Conservation (phyloP, 2,888 invertebrate genomes). For the Idaea aversata region DNA sequence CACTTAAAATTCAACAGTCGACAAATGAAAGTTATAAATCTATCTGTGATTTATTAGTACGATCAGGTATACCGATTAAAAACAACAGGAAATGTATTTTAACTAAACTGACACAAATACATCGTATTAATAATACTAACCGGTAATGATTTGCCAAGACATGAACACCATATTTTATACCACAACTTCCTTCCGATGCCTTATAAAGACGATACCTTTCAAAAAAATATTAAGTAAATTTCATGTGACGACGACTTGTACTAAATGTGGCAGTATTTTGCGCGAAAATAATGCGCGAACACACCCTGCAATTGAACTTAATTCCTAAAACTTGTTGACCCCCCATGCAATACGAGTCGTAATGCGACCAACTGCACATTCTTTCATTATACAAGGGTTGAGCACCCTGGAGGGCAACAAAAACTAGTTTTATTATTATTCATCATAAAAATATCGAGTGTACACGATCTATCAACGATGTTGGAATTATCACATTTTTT, state of each 20-base stretch:
- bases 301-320: conserved; percentile 47
- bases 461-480: conserved; percentile 59
- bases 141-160: conserved; percentile 69
- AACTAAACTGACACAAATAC: conserved; percentile 42
- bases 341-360: conserved; percentile 51
- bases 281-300: conserved; percentile 34
- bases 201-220: conserved; percentile 45
- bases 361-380: conserved; percentile 68
- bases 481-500: conserved; percentile 46
- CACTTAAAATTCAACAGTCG: neutral
- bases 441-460: conserved; percentile 49
- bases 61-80: conserved; percentile 57
- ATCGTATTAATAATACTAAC: conserved; percentile 38
- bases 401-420: conserved; percentile 66
- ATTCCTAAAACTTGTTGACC: conserved; percentile 62
- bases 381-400: conserved; percentile 70
- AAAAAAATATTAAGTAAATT: conserved; percentile 28
- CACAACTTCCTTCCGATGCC: conserved; percentile 78
- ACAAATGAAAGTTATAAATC: conserved; percentile 6
- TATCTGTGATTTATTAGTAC: conserved; percentile 27
- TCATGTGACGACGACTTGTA: conserved; percentile 32
- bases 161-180: conserved; percentile 59
- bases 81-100: conserved; percentile 61
- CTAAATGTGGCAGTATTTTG: conserved; percentile 13
- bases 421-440: conserved; percentile 70